Base-by-base conservation (phyloP, 2,797 vertebrate genomes). In the Cetoscarus ocellatus region DNA sequence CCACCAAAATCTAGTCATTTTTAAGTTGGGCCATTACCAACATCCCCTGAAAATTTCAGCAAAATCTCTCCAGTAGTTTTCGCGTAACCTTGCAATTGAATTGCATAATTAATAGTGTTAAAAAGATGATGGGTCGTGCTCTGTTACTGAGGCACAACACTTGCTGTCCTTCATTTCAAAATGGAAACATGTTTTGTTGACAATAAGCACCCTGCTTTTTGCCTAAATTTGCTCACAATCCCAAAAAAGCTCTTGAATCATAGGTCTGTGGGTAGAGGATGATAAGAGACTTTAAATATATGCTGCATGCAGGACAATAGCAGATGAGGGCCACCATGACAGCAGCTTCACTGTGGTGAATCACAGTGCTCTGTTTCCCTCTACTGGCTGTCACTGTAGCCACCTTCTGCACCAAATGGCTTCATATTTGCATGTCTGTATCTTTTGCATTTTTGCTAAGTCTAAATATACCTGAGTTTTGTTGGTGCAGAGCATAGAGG, bases 361-460 rank as follows among this genome's bases (percentile, higher is more conserved):
- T 60, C 71, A 45, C 61, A 82, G 91, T 9, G 13, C 93, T 91
- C 82, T 92, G 85, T 92, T 93, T 93, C 94, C 93, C 92, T 93
- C 94, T 94, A 80, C 88, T 93, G 93, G 90, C 80, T 34, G 60
- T 19, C 36, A 40, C 52, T 14, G 70, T 38, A 84, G 86, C 68
- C 35, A n/a, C 74, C 45, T 48, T 66, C 57, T 72, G 73, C 38
- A 52, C 62, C 53, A 63, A 51, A 60, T 27, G 44, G 35, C 15
- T 53, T 52, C 7, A 48, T 39, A 75, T 75, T 67, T 75, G 43
- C 38, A 67, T 67, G 38, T 62, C 42, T 64, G 55, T 27, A 36
- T 27, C 65, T 43, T 45, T 57, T 51, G 61, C 49, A 54, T 10
- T 15, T 61, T 45, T 49, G 6, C 13, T 27, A 12, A 12, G 18